Percentiles rank a stretch among this genome's conserved stretches.
phyloP scores from a whole-genome alignment of 1,140 invertebrate genomes.

The Sycophaga agraensis region DNA sequence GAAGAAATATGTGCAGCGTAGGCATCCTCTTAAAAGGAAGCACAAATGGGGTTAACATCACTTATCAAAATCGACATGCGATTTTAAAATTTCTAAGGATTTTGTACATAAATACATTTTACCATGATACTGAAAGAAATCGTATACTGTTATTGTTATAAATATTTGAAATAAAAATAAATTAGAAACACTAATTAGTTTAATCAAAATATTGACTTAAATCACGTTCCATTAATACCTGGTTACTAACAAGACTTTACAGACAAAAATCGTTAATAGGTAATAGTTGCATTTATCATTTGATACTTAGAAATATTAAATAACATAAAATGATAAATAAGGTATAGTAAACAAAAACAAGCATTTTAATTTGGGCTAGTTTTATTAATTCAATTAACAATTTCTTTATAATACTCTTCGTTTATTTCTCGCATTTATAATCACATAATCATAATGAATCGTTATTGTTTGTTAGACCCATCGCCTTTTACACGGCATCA shows the following conservation, averaged over 20 bases:
- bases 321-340: neutral
- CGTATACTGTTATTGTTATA: neutral
- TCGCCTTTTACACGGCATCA: slow-evolving; percentile 49
- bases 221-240: too few relatives aligned
- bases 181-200: too few relatives aligned
- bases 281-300: too few relatives aligned
- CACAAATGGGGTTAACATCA: slow-evolving; percentile 33
- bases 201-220: too few relatives aligned
- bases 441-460: slow-evolving; percentile 58
- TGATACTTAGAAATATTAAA: too few relatives aligned
- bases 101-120: too few relatives aligned
- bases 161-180: neutral
- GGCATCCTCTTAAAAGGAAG: slow-evolving; percentile 50
- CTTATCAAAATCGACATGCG: neutral
- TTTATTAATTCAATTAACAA: slow-evolving; percentile 61
- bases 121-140: neutral
- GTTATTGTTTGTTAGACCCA: slow-evolving; percentile 58
- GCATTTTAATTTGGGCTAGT: slow-evolving; percentile 53
- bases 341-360: neutral
- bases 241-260: too few relatives aligned
- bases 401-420: slow-evolving; percentile 59
- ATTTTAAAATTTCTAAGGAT: slow-evolving; percentile 2
- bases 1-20: slow-evolving; percentile 36
- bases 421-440: slow-evolving; percentile 57
- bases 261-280: too few relatives aligned